phyloP scores from a whole-genome alignment of 2,888 invertebrate genomes.

The Exocentrus adspersus region DNA sequence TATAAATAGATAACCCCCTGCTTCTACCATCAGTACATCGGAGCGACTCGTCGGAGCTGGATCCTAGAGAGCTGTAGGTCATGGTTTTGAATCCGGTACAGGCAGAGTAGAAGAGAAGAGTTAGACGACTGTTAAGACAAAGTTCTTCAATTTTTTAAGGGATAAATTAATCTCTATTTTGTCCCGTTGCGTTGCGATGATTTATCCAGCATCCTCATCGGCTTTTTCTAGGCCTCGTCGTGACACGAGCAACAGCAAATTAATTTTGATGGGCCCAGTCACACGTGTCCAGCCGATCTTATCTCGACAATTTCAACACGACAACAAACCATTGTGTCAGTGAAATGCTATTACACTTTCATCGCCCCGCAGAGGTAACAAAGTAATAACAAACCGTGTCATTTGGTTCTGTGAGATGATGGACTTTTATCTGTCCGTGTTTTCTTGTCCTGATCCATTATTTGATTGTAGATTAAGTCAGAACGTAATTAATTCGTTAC shows the following conservation, averaged over 20 bases:
- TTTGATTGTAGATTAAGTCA: conserved; percentile 1
- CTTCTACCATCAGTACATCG: no score
- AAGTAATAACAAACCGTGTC: not conserved
- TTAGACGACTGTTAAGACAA: no score
- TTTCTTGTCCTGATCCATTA: not conserved
- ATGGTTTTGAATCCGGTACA: no score
- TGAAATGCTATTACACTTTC: not conserved
- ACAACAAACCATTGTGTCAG: not conserved
- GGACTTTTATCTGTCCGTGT: not conserved
- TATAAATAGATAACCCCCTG: no score
- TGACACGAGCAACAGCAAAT: not conserved
- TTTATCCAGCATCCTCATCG: not conserved
- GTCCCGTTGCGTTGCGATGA: not conserved
- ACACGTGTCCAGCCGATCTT: not conserved
- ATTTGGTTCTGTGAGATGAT: not conserved
- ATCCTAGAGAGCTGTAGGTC: no score
- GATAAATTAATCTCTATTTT: no score
- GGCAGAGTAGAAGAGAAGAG: no score
- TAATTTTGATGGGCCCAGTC: not conserved
- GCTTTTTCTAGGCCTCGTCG: not conserved
- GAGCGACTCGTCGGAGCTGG: no score
- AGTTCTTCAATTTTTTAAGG: no score
- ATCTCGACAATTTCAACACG: not conserved
- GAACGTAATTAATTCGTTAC: not conserved
- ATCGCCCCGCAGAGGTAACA: not conserved